Evolutionary conservation across 2,888 invertebrate genomes (phyloP).

Genomic region (Pocota personata): DNA sequence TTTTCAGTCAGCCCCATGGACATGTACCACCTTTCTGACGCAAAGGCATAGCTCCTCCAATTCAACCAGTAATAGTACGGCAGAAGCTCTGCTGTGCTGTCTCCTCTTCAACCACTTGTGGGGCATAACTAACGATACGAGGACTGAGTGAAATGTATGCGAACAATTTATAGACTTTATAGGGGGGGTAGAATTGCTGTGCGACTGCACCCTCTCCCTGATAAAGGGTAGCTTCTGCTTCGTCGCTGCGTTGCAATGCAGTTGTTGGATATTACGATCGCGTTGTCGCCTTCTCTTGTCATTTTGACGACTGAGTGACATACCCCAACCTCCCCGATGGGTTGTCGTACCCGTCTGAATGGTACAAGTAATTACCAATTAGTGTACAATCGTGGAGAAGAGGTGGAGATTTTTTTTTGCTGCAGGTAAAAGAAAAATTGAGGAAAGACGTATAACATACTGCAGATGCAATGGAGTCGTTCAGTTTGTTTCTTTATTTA

Average conservation of each 20-base stretch:
- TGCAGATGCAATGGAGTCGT: constrained; percentile 51
- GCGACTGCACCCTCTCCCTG: constrained; percentile 20
- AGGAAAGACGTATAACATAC: constrained; percentile 49
- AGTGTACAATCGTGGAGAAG: constrained; percentile 43
- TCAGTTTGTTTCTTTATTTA: constrained; percentile 7
- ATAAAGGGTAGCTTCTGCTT: constrained; percentile 47
- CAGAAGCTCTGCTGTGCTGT: background rate
- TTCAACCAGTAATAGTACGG: too few relatives aligned
- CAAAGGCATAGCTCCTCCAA: constrained; percentile 14
- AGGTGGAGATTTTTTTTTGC: constrained; percentile 32
- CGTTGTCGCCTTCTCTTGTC: constrained; percentile 49
- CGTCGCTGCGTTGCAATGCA: constrained; percentile 69
- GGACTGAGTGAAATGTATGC: constrained; percentile 6
- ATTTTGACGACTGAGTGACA: constrained; percentile 53
- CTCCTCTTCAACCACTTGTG: constrained; percentile 60
- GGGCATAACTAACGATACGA: constrained; percentile 10
- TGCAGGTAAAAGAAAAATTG: constrained; percentile 56
- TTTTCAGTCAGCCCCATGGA: constrained; percentile 35
- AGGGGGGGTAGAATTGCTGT: background rate
- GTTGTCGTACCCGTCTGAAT: constrained; percentile 26
- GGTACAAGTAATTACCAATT: constrained; percentile 61
- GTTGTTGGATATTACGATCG: constrained; percentile 48
- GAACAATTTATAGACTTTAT: constrained; percentile 28
- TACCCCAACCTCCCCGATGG: background rate
- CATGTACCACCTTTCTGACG: constrained; percentile 43